Percentiles rank a stretch among this genome's conserved stretches.
These are phyloP conservation scores for Halotydeus destructor DNA, from an alignment of 1,140 invertebrate species.

Conservation along the genomic window DNA sequence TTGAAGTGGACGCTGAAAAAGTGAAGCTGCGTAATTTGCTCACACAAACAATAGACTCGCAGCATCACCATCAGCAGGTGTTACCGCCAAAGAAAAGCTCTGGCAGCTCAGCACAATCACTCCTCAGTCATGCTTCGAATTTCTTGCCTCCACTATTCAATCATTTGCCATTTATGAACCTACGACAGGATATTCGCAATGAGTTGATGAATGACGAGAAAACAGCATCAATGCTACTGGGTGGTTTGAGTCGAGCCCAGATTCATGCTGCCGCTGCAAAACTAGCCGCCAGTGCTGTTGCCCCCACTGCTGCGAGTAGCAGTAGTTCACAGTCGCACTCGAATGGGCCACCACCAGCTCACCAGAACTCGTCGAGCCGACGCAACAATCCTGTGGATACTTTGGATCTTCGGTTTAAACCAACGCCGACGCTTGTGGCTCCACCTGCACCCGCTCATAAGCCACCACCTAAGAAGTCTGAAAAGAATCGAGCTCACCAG, in stretches of 20 bases:
- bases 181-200: slow-evolving; percentile 8
- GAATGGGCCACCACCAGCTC: slow-evolving; percentile 17
- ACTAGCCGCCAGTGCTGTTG: neutral
- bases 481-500: neutral
- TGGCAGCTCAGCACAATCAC: slow-evolving; percentile 15
- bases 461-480: neutral
- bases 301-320: neutral
- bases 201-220: slow-evolving; percentile 7
- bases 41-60: slow-evolving; percentile 2
- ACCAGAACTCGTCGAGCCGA: slow-evolving; percentile 16
- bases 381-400: slow-evolving; percentile 12
- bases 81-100: neutral
- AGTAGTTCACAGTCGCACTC: slow-evolving; percentile 2
- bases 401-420: slow-evolving; percentile 17
- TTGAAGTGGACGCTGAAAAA: slow-evolving; percentile 16
- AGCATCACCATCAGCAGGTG: slow-evolving; percentile 14
- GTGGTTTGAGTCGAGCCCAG: neutral
- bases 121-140: slow-evolving; percentile 5
- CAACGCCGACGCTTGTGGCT: slow-evolving; percentile 9
- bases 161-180: neutral
- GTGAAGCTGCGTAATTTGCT: slow-evolving; percentile 9
- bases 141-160: slow-evolving; percentile 11
- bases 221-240: slow-evolving; percentile 6
- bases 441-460: slow-evolving; percentile 12
- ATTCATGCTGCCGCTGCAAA: slow-evolving; percentile 4